Conservation (phyloP, 2,888 invertebrate genomes). For the Catocala fraxini region DNA sequence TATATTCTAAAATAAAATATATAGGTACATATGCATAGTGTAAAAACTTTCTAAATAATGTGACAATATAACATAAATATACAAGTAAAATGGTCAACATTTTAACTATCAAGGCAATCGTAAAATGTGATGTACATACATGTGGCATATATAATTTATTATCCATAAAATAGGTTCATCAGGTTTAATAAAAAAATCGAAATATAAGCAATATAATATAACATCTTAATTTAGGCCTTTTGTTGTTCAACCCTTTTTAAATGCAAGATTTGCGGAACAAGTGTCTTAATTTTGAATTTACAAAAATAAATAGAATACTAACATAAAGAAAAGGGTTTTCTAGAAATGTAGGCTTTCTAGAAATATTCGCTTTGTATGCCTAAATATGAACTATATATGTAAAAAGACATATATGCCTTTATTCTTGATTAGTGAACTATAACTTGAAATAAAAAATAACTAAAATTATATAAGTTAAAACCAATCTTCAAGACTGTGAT, state of each 20-base stretch:
- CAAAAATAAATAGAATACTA: neutral
- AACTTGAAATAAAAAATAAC: slow-evolving; percentile 36
- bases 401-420: slow-evolving; percentile 35
- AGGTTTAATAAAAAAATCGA: slow-evolving; percentile 24
- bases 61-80: slow-evolving; percentile 52
- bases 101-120: slow-evolving; percentile 48
- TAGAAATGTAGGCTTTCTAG: neutral
- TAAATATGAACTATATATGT: slow-evolving; percentile 18
- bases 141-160: slow-evolving; percentile 44
- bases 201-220: slow-evolving; percentile 11
- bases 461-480: slow-evolving; percentile 41
- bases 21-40: slow-evolving; percentile 49
- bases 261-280: slow-evolving; percentile 18
- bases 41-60: slow-evolving; percentile 59
- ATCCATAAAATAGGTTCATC: slow-evolving; percentile 24
- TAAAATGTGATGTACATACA: slow-evolving; percentile 53
- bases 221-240: slow-evolving; percentile 31
- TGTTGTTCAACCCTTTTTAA: slow-evolving; percentile 22
- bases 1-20: slow-evolving; percentile 55
- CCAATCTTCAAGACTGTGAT: slow-evolving; percentile 34
- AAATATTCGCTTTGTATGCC: slow-evolving; percentile 10
- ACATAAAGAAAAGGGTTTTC: slow-evolving; percentile 4
- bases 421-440: slow-evolving; percentile 34
- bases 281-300: neutral
- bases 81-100: slow-evolving; percentile 64